Percentiles rank a stretch among this genome's conserved stretches.
Conservation (phyloP, 2,797 vertebrate species). For the Tadarida brasiliensis region DNA sequence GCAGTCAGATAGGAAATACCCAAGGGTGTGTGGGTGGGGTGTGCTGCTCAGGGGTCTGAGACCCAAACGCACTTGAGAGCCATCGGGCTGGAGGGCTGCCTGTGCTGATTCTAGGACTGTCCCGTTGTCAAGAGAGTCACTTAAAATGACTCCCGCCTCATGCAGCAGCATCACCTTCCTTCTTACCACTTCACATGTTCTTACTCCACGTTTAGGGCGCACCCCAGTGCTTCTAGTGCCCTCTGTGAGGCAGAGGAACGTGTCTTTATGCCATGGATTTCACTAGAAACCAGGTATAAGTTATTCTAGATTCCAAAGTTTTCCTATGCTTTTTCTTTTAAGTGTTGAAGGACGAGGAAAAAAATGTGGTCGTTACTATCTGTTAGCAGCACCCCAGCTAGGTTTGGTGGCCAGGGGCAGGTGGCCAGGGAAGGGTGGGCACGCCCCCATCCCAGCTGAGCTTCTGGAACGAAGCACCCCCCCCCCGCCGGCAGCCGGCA, state of each 20-base stretch:
- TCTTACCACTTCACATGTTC: rapidly evolving
- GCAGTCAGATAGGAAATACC: neutral
- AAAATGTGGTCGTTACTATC: neutral
- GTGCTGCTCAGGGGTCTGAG: neutral
- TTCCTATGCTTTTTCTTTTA: neutral
- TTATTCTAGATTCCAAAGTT: neutral
- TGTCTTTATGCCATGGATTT: no score
- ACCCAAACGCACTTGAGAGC: neutral
- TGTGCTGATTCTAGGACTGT: neutral
- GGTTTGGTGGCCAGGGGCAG: rapidly evolving
- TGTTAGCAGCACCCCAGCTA: neutral
- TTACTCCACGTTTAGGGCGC: neutral
- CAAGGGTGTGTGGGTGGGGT: rapidly evolving
- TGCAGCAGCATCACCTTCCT: neutral
- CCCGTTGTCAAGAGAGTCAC: neutral
- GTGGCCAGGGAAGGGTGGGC: neutral
- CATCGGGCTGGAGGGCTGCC: neutral
- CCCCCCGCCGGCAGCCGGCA: neutral
- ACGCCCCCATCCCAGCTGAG: neutral
- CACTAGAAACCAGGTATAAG: neutral
- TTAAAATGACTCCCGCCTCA: neutral
- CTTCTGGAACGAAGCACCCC: neutral
- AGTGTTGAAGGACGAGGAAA: neutral
- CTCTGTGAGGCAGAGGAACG: rapidly evolving
- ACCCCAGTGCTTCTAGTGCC: neutral